Evolutionary conservation across 2,797 vertebrate species (phyloP), one percentile per base, ranked within the genome.

Genomic region (Bradypus variegatus): DNA sequence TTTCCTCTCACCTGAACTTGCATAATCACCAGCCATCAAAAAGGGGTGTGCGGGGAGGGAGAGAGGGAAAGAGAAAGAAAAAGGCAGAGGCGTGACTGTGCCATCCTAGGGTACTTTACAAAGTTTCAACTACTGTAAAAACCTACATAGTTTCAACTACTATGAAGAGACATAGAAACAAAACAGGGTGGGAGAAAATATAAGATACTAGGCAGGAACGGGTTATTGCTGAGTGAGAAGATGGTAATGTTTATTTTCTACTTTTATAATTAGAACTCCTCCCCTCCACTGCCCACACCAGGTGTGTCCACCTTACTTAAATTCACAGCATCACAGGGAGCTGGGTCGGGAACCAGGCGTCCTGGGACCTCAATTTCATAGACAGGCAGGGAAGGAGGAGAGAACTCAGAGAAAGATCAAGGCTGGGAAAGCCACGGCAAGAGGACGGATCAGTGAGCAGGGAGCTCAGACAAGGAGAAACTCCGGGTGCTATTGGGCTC

Each of bases 161-260:
- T 60, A 3, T 81, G 50, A 84, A 89, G 64, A 38, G 45, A 23
- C 31, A 14, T 5, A 55, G 48, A 36, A 53, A 75, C 45, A 38
- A 23, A 84, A 89, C 76, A 72, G 3, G 76, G 36, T 11, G 53
- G 82, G 64, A 89, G 48, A 75, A 73, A 25, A 23, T 25, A 4
- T 16, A 73, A 77, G 55, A 38, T 60, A 36, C 67, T 36, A 89
- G 29, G 21, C 16, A 38, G 58, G 36, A 8, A 78, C 11, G 11
- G 11, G 3, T 80, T 77, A 55, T 65, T 31, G 69, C 31, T 45
- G n/a, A 90, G 25, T 65, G 78, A 82, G 21, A 85, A 23, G 15
- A 31, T 38, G 70, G 16, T 38, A 25, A n/a, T 72, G 41, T 88
- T 89, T 75, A 41, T 41, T 60, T 70, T 89, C 80, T 90, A 29